These are phyloP conservation scores for Belonocnema kinseyi DNA, from an alignment of 1,140 invertebrate genomes.

Conservation along the genomic window DNA sequence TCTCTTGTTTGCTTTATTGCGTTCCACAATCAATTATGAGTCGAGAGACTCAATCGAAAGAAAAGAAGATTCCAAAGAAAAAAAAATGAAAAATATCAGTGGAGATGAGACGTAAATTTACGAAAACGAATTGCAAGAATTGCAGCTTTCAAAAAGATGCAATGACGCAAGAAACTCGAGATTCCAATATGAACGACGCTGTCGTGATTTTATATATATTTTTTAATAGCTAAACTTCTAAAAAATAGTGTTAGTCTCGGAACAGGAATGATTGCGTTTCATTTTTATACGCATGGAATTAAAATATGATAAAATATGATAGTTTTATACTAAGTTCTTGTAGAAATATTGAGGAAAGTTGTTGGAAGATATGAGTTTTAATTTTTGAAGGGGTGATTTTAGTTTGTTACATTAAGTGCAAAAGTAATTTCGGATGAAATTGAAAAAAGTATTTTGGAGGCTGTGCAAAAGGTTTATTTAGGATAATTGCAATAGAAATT, in stretches of 20 bases:
- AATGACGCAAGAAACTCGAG: not conserved
- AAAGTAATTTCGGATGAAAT: not conserved
- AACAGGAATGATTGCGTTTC: not conserved
- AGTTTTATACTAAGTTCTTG: no score
- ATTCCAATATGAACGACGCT: conserved; percentile 12
- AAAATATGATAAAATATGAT: no score
- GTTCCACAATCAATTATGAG: conserved; percentile 39
- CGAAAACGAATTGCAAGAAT: not conserved
- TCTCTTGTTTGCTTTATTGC: conserved; percentile 40
- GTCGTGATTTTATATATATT: not conserved
- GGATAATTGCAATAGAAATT: not conserved
- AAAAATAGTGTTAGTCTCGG: not conserved
- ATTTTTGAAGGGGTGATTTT: not conserved
- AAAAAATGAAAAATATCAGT: not conserved
- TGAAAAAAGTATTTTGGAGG: not conserved
- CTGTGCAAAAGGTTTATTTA: not conserved
- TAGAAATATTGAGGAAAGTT: not conserved
- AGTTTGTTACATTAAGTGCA: not conserved
- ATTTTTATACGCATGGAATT: no score
- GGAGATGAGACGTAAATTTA: not conserved
- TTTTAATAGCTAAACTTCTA: not conserved
- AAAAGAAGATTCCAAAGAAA: conserved; percentile 19
- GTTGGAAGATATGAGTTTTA: not conserved
- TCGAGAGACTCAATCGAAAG: no score
- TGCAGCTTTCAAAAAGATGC: not conserved